Evolutionary conservation across 2,888 invertebrate species (phyloP).

Genomic region (Polydrusus cervinus): DNA sequence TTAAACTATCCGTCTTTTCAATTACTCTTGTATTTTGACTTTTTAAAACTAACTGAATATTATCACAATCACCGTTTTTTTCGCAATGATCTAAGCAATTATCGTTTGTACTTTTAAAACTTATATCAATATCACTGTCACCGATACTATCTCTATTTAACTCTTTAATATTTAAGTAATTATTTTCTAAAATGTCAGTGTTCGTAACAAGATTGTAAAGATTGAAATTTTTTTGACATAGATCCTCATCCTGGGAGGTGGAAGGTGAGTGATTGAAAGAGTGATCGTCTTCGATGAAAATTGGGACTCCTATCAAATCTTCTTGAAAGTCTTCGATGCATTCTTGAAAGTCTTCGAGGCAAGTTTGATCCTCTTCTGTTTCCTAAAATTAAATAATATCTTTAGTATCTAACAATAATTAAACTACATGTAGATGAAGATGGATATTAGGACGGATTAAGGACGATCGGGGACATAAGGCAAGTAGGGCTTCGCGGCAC

Average conservation of each 20-base stretch:
- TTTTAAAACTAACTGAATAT: slow-evolving; percentile 48
- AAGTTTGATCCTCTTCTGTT: slow-evolving; percentile 77
- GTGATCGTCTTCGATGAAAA: slow-evolving; percentile 77
- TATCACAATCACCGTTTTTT: slow-evolving; percentile 50
- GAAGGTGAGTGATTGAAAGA: slow-evolving; percentile 69
- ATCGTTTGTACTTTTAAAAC: slow-evolving; percentile 65
- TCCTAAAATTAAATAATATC: slow-evolving; percentile 66
- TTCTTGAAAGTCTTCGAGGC: slow-evolving; percentile 79
- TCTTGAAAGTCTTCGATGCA: slow-evolving; percentile 79
- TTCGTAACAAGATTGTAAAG: slow-evolving; percentile 43
- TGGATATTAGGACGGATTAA: too few species aligned
- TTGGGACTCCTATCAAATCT: slow-evolving; percentile 77
- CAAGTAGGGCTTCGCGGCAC: too few species aligned
- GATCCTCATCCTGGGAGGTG: slow-evolving; percentile 65
- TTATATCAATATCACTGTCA: slow-evolving; percentile 65
- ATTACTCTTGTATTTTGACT: slow-evolving; percentile 1
- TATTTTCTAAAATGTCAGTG: slow-evolving; percentile 56
- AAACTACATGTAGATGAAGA: too few species aligned
- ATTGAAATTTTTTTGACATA: slow-evolving; percentile 58
- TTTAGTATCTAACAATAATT: background rate
- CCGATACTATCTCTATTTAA: slow-evolving; percentile 57
- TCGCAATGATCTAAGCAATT: slow-evolving; percentile 55
- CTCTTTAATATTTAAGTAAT: slow-evolving; percentile 54
- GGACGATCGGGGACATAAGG: too few species aligned
- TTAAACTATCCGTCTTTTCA: slow-evolving; percentile 58